Base-by-base conservation (phyloP, 1,140 invertebrate species). In the Ridgeia piscesae region DNA sequence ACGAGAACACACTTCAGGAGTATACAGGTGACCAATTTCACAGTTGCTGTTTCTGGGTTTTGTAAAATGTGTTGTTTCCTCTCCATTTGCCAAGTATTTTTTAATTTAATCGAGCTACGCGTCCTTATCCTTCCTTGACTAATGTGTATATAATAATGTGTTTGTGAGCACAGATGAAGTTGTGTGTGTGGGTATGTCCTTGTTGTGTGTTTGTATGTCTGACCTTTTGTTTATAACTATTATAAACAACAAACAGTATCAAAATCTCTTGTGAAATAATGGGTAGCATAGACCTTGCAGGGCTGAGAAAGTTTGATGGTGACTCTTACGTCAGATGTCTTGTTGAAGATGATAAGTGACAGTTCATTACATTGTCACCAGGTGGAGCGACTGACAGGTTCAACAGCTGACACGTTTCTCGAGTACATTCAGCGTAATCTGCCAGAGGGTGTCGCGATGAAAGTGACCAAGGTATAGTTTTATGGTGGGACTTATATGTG, bases 391-490 rank as follows among this genome's bases (percentile, higher is more conserved):
- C 95, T 99, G 6, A 99, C 99, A 1, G 98, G 98, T 33, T 99
- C 98, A 14, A 99, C 99, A 34, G 97, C 98, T 91, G 98, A 98
- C 93, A 99, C 99, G 34, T 98, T 98, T 95, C 96, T 99, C 42
- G 99, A 99, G 96, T 99, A 99, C 96, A 97, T 99, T 92, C 97
- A 99, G 95, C 97, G 99, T 94, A 99, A 99, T 97, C 96, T 99
- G 93, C 99, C 99, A 0, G 99, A 99, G 97, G 99, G 99, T 92
- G 98, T 99, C 91, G 98, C 98, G 33, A 97, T 99, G 96, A 99
- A 99, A 97, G 98, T 99, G 6, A 98, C 98, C 27, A 98, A 98
- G 97, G 97, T 98, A 94, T 34, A 42, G 4, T 11, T 11, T 42
- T 6, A 42, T 42, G 42, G 11, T 4, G 42, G 42, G 4, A 42